Evolutionary conservation across 2,888 invertebrate species (phyloP).

Genomic region (Mythimna vitellina): DNA sequence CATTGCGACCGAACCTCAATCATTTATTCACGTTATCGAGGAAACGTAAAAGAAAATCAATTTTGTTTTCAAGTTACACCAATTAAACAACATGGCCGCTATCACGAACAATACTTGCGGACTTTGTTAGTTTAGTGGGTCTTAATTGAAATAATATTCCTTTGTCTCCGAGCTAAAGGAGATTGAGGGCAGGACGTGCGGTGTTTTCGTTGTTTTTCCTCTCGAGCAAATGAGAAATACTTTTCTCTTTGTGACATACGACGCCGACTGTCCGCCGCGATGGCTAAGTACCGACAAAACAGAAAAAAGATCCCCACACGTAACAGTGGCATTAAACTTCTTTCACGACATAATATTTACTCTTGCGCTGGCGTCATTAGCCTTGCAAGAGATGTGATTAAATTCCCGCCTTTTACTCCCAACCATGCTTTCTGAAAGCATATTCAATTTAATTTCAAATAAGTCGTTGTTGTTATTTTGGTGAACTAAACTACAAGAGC

Average conservation of each 20-base stretch:
- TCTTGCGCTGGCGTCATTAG: slow-evolving; percentile 41
- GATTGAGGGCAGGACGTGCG: slow-evolving; percentile 82
- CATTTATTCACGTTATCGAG: slow-evolving; percentile 29
- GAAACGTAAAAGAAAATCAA: slow-evolving; percentile 47
- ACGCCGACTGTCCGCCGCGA: slow-evolving; percentile 75
- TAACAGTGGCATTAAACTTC: slow-evolving; percentile 61
- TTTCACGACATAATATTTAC: slow-evolving; percentile 59
- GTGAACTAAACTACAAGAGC: not conserved
- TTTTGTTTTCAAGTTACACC: slow-evolving; percentile 59
- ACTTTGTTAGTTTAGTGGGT: slow-evolving; percentile 74
- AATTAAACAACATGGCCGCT: slow-evolving; percentile 71
- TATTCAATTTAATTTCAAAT: slow-evolving; percentile 10
- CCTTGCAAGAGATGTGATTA: slow-evolving; percentile 59
- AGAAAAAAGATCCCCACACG: slow-evolving; percentile 67
- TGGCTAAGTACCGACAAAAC: slow-evolving; percentile 72
- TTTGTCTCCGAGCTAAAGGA: slow-evolving; percentile 82
- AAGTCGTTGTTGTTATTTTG: slow-evolving; percentile 18
- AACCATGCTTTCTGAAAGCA: not conserved
- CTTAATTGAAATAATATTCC: slow-evolving; percentile 88
- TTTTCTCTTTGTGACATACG: slow-evolving; percentile 86
- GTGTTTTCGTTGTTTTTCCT: slow-evolving; percentile 82
- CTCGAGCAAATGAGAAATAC: slow-evolving; percentile 85
- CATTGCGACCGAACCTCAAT: slow-evolving; percentile 15
- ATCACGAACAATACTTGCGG: slow-evolving; percentile 70
- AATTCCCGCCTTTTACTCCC: slow-evolving; percentile 58